These are phyloP conservation scores for Carapus acus DNA, from an alignment of 2,797 vertebrate species.

Conservation along the genomic window DNA sequence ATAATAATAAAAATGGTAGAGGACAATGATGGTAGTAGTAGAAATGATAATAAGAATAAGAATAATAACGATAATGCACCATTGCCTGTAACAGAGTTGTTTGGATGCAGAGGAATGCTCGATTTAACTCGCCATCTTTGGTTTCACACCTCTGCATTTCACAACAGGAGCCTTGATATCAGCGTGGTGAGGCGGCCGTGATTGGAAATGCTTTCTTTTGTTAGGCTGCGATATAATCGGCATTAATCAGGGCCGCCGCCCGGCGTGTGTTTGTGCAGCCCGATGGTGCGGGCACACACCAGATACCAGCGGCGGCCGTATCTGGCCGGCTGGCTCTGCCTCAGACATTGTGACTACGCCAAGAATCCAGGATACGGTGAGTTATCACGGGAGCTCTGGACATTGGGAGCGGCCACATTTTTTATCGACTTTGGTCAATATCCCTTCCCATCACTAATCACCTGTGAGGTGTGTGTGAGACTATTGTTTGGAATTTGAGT, in stretches of 20 bases:
- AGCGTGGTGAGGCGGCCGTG: conserved; percentile 2
- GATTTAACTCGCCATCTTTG: neutral
- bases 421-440: conserved; percentile 32
- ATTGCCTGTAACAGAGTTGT: neutral
- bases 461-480: no score
- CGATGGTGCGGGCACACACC: conserved; percentile 21
- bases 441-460: conserved; percentile 9
- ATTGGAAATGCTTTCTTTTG: conserved; percentile 21
- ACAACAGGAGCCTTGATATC: conserved; percentile 26
- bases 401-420: conserved; percentile 26
- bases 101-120: neutral
- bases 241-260: conserved; percentile 26
- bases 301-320: conserved; percentile 9
- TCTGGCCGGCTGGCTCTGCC: conserved; percentile 2
- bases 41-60: neutral
- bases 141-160: conserved; percentile 4
- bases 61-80: neutral
- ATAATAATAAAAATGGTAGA: no score
- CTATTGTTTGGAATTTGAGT: neutral
- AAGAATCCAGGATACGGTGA: conserved; percentile 17
- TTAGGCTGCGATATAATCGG: conserved; percentile 28
- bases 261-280: conserved; percentile 29
- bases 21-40: no score
- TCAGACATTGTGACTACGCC: neutral
- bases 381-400: conserved; percentile 5